Percentiles rank a stretch among this genome's conserved stretches.
phyloP scores from a whole-genome alignment of 2,888 invertebrate species.

The Aporophyla lueneburgensis region DNA sequence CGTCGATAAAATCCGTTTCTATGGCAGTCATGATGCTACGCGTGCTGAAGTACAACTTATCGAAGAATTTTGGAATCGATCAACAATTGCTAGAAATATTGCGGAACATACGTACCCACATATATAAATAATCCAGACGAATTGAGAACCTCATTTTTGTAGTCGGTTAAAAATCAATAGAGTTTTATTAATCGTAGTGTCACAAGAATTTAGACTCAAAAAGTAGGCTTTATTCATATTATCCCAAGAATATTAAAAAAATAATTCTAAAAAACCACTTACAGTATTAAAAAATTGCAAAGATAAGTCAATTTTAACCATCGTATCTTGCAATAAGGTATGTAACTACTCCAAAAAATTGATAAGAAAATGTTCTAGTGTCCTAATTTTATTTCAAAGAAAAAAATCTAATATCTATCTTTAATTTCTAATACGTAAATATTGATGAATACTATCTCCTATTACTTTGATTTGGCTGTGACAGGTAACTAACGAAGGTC shows the following conservation, averaged over 20 bases:
- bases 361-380: neutral
- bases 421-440: slow-evolving; percentile 49
- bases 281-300: neutral
- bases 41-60: no score
- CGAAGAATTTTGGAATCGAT: no score
- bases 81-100: no score
- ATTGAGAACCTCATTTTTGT: no score
- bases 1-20: no score
- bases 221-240: neutral
- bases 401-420: neutral
- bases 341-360: neutral
- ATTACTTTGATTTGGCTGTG: slow-evolving; percentile 18
- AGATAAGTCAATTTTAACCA: neutral
- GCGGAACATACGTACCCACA: no score
- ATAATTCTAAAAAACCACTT: neutral
- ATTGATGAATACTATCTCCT: slow-evolving; percentile 23
- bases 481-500: slow-evolving; percentile 31
- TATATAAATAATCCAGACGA: no score
- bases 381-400: neutral
- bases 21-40: no score
- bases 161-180: neutral
- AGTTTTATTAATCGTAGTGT: neutral
- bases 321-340: neutral
- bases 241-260: neutral
- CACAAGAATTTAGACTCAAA: neutral